These are phyloP conservation scores for Caenorhabditis tropicalis DNA, from an alignment of 1,140 invertebrate genomes.

Conservation along the genomic window DNA sequence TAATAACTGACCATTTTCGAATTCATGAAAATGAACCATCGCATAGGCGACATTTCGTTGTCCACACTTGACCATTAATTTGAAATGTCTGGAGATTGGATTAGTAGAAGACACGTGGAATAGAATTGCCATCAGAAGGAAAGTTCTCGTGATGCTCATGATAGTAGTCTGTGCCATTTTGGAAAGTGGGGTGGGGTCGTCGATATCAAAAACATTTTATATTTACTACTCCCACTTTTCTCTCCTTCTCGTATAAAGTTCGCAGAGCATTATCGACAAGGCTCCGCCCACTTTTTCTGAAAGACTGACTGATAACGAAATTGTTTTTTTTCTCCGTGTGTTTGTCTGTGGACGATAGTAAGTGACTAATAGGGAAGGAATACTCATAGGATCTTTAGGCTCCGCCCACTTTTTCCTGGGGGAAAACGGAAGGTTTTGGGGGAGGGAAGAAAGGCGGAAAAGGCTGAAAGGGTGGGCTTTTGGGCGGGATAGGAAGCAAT, in stretches of 20 bases:
- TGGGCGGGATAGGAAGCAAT: no score
- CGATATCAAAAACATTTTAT: background rate
- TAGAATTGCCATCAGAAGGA: background rate
- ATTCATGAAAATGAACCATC: background rate
- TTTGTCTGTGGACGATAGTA: background rate
- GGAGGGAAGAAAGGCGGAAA: no score
- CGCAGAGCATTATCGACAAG: background rate
- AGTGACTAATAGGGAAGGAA: slow-evolving; percentile 4
- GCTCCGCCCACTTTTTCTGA: background rate
- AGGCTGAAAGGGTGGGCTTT: no score
- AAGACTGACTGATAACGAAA: background rate
- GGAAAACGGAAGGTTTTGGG: background rate
- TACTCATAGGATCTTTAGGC: slow-evolving; percentile 3
- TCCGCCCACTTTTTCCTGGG: background rate
- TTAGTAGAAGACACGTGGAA: no score
- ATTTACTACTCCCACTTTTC: no score
- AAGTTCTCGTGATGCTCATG: background rate
- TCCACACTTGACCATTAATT: background rate
- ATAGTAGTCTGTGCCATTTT: background rate
- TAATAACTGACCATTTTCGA: background rate
- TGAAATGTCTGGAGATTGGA: background rate
- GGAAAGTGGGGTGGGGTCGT: background rate
- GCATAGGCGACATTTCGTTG: background rate
- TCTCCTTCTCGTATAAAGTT: background rate
- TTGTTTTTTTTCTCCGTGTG: background rate